A percentile compares a stretch with the other conserved stretches of the same genome.
Evolutionary conservation across 2,113 vertebrate species (phyloP).

Genomic region (Myotis lucifugus): DNA sequence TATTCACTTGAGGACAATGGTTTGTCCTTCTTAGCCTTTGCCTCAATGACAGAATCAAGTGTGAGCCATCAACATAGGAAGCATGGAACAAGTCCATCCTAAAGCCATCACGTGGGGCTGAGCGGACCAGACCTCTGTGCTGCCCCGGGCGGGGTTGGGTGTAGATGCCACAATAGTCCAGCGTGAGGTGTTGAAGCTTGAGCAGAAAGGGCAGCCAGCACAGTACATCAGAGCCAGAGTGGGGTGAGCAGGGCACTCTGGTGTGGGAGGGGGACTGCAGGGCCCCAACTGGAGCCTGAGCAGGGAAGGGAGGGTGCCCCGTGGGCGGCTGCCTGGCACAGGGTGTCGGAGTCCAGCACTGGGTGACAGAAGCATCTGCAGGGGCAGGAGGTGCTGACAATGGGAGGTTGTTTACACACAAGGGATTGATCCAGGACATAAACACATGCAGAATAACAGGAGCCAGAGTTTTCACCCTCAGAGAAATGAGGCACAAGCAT

Average conservation of each 20-base stretch:
- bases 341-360: neutral
- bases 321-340: neutral
- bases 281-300: neutral
- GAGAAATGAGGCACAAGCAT: neutral
- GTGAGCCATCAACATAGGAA: neutral
- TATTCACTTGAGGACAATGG: neutral
- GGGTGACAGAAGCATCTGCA: neutral
- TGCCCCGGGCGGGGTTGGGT: neutral
- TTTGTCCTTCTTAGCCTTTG: neutral
- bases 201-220: too few species aligned
- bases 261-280: fast-evolving
- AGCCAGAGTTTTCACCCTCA: neutral
- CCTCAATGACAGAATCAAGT: neutral
- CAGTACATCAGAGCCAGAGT: fast-evolving
- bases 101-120: neutral
- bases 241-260: neutral
- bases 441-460: neutral
- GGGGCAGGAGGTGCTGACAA: neutral
- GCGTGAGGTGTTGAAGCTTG: neutral
- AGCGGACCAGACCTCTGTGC: neutral
- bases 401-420: neutral
- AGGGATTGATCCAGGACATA: neutral
- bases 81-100: neutral
- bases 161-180: neutral
- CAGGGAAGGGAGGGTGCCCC: too few species aligned